These are phyloP conservation scores for Cirrhinus mrigala DNA, from an alignment of 2,797 vertebrate species.

Conservation along the genomic window DNA sequence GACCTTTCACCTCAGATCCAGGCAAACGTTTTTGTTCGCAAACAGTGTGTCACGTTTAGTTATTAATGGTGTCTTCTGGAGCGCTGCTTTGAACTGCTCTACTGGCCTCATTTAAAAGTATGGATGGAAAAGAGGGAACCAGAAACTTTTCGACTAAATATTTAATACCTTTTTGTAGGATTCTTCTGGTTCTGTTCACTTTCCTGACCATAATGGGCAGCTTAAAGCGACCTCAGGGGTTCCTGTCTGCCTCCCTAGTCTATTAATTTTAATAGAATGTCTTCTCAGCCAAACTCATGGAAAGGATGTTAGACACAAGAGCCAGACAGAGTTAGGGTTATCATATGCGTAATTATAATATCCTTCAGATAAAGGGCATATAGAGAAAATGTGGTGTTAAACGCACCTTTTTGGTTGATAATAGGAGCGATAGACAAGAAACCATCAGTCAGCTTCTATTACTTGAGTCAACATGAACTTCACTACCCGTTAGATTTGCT, in stretches of 20 bases:
- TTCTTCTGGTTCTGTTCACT: constrained; percentile 34
- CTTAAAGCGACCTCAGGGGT: constrained; percentile 65
- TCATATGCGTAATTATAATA: constrained; percentile 64
- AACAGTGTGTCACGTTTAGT: constrained; percentile 16
- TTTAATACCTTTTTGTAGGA: constrained; percentile 69
- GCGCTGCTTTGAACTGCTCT: constrained; percentile 12
- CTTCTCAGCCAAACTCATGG: constrained; percentile 66
- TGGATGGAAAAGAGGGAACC: constrained; percentile 6
- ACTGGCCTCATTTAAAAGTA: constrained; percentile 48
- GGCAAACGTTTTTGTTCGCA: neutral
- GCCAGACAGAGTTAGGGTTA: constrained; percentile 60
- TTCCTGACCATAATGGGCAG: constrained; percentile 61
- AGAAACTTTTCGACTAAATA: constrained; percentile 68
- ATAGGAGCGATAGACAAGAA: constrained; percentile 52
- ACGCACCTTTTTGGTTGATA: constrained; percentile 45
- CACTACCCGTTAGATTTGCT: neutral
- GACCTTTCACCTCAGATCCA: constrained; percentile 6
- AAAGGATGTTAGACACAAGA: constrained; percentile 47
- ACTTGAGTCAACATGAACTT: constrained; percentile 11
- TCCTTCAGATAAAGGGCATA: constrained; percentile 57
- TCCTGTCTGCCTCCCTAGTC: constrained; percentile 67
- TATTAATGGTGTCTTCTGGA: constrained; percentile 27
- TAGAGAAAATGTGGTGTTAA: constrained; percentile 47
- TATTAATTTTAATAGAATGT: constrained; percentile 77
- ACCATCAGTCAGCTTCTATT: neutral